Percentiles rank a stretch among this genome's conserved stretches.
Evolutionary conservation across 2,797 vertebrate species (phyloP).

Genomic region (Petrocephalus sullivani): DNA sequence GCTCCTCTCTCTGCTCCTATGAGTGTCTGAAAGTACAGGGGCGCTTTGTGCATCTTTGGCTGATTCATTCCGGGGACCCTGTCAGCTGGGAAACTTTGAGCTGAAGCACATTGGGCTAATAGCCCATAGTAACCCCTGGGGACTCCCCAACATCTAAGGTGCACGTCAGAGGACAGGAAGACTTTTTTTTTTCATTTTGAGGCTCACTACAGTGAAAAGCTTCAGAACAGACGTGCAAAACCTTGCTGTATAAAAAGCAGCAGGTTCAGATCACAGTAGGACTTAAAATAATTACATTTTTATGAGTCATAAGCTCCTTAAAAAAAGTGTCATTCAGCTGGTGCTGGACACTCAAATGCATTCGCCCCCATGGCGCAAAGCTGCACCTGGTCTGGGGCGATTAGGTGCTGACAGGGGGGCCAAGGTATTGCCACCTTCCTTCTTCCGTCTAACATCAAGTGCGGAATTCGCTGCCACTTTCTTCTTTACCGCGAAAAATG

Average conservation of each 20-base stretch:
- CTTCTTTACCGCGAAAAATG: neutral
- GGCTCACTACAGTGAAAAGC: neutral
- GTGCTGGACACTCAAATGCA: neutral
- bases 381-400: neutral
- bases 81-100: neutral
- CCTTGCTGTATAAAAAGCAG: neutral
- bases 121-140: neutral
- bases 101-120: neutral
- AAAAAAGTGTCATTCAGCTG: neutral
- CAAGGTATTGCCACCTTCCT: neutral
- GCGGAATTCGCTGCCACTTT: neutral
- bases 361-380: neutral
- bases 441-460: neutral
- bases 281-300: constrained; percentile 3
- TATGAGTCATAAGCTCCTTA: neutral
- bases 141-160: neutral
- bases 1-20: neutral
- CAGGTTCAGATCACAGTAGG: constrained; percentile 8
- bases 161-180: neutral
- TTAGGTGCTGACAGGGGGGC: neutral
- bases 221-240: neutral
- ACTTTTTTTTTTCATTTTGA: neutral
- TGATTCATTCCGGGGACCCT: neutral
- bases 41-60: neutral
- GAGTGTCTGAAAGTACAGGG: neutral